Conservation (phyloP, 2,113 vertebrate genomes). For the Solea senegalensis region DNA sequence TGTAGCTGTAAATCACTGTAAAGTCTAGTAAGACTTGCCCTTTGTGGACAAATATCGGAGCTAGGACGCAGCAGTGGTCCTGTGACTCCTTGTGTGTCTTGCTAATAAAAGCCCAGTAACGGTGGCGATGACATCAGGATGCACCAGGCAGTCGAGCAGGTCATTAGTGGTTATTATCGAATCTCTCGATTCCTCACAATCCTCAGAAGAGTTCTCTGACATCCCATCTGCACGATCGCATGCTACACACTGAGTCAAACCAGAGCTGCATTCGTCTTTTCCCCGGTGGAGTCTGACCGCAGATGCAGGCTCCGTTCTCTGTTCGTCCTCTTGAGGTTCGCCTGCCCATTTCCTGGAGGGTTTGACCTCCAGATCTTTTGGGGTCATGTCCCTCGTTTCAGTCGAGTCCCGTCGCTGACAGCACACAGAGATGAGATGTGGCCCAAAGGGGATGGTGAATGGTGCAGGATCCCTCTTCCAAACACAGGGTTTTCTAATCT, state of each 20-base stretch:
- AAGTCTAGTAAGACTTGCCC: not conserved
- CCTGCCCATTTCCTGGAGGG: not conserved
- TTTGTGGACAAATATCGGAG: constrained; percentile 4
- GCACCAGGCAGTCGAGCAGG: constrained; percentile 90
- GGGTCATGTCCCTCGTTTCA: not conserved
- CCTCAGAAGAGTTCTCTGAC: not conserved
- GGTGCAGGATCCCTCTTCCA: not conserved
- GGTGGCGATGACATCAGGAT: constrained; percentile 85
- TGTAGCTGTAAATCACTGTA: not conserved
- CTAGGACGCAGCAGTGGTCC: not conserved
- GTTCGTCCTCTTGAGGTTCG: not conserved
- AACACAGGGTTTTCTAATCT: constrained; percentile 15
- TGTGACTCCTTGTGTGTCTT: constrained; percentile 51
- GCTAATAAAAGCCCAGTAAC: constrained; percentile 87
- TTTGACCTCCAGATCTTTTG: not conserved
- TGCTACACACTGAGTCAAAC: not conserved
- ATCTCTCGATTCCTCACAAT: not conserved
- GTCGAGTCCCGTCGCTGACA: constrained; percentile 15
- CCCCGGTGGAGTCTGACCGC: not conserved
- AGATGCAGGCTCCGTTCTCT: not conserved
- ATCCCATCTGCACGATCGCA: not conserved
- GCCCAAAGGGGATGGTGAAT: constrained; percentile 78
- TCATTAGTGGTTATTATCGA: constrained; percentile 87
- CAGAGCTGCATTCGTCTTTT: not conserved
- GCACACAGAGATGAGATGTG: constrained; percentile 83